phyloP scores from a whole-genome alignment of 2,888 invertebrate genomes.

The Dexiosoma caninum region DNA sequence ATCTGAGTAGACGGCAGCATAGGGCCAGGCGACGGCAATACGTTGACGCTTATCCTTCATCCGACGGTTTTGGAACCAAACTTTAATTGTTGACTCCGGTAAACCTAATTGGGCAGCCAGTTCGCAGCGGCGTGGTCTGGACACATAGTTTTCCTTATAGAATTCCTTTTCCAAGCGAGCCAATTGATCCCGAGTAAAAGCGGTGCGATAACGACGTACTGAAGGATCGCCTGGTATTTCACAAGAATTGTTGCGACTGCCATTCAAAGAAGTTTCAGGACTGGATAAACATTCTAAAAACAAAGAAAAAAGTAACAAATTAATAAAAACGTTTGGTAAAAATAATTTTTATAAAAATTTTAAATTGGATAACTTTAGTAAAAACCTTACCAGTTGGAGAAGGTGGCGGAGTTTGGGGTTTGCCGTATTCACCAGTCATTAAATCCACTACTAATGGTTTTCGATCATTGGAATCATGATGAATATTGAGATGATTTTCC shows the following conservation, averaged over 20 bases:
- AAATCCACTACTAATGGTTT: constrained; percentile 81
- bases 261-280: constrained; percentile 75
- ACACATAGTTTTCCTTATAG: constrained; percentile 97
- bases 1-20: constrained; percentile 95
- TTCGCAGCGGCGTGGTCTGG: constrained; percentile 95
- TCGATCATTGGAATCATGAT: constrained; percentile 72
- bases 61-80: constrained; percentile 88
- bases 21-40: constrained; percentile 96
- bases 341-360: background rate
- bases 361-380: background rate
- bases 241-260: constrained; percentile 70
- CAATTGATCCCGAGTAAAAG: constrained; percentile 96
- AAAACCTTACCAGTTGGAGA: constrained; percentile 79
- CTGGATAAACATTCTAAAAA: constrained; percentile 78
- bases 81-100: constrained; percentile 99
- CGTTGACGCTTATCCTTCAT: constrained; percentile 95
- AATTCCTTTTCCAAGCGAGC: constrained; percentile 96
- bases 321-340: background rate
- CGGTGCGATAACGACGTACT: constrained; percentile 94
- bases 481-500: constrained; percentile 70
- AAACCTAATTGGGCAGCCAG: constrained; percentile 94
- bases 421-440: constrained; percentile 80
- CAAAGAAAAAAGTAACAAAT: background rate
- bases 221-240: constrained; percentile 81
- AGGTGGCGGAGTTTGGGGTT: constrained; percentile 79